Evolutionary conservation across 2,113 vertebrate genomes (phyloP).

Genomic region (Tragelaphus imberbis): DNA sequence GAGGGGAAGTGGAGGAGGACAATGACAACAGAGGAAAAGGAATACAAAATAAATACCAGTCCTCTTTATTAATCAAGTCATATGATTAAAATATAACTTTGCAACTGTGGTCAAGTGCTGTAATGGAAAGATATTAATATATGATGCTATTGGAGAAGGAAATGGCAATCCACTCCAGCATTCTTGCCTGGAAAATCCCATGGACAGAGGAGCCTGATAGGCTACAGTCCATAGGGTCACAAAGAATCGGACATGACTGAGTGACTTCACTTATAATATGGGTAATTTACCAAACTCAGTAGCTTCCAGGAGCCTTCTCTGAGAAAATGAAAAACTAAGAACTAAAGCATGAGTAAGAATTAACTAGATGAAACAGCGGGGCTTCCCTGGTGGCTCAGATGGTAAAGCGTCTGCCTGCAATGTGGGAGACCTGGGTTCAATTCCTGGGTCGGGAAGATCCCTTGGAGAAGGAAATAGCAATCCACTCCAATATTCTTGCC

Average conservation of each 20-base stretch:
- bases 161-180: too few species aligned
- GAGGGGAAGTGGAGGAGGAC: background rate
- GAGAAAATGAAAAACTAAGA: background rate
- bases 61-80: background rate
- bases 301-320: background rate
- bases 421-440: too few species aligned
- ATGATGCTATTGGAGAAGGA: background rate
- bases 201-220: too few species aligned
- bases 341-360: background rate
- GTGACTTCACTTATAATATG: too few species aligned
- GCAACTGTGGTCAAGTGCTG: background rate
- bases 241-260: too few species aligned
- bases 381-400: too few species aligned
- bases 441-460: too few species aligned
- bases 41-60: background rate
- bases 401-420: too few species aligned
- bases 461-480: too few species aligned
- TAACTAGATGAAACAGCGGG: background rate
- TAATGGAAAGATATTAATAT: background rate
- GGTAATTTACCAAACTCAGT: background rate
- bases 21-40: background rate
- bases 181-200: too few species aligned
- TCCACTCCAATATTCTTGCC: too few species aligned
- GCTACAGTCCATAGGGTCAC: too few species aligned
- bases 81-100: conserved; percentile 24